Evolutionary conservation across 92 coral and sea anemone species (phyloP), one percentile per base, ranked within the genome.

Genomic region (Palythoa caribaeorum): DNA sequence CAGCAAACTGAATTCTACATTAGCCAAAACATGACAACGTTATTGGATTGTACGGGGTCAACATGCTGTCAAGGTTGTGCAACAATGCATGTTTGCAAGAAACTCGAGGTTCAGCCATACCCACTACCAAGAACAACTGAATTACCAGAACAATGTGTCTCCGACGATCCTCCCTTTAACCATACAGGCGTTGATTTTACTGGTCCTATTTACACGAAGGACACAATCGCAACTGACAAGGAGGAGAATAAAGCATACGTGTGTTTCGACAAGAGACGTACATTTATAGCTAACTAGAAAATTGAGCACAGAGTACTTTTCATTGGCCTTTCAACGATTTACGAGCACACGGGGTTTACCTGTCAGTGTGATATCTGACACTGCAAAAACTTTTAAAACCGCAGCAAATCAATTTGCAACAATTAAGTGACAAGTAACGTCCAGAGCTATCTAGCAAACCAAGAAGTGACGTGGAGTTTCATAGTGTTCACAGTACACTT

Each of bases 171-270:
- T 5, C 93, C 91, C 0, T 90, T 92, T 84, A 71, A 91, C 0
- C 90, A 90, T 44, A 71, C 89, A 3, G 95, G 93, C 7, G 87
- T 90, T 38, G 91, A 92, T 74, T 90, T 92, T 16, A 93, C 95
- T 1, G 91, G 95, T 48, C 93, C 95, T 35, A 52, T 88, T 5
- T 77, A 77, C 69, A 55, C 83, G 50, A 77, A 55, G 44, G 69
- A 77, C 21, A 5, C n/a, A 20, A 15, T 77, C 70, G 28, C 83
- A 20, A 72, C 79, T 50, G 44, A 83, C 44, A 20, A 57, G 47
- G 76, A 14, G 21, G 88, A 77, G 35, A 83, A 51, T 51, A 87
- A 90, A 35, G 88, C 88, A 13, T 87, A 77, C 66, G 63, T 89
- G 92, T 36, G 91, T 89, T 50, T 76, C 88, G 11, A 87, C 93